phyloP scores from a whole-genome alignment of 2,797 vertebrate species.

The Esox lucius region DNA sequence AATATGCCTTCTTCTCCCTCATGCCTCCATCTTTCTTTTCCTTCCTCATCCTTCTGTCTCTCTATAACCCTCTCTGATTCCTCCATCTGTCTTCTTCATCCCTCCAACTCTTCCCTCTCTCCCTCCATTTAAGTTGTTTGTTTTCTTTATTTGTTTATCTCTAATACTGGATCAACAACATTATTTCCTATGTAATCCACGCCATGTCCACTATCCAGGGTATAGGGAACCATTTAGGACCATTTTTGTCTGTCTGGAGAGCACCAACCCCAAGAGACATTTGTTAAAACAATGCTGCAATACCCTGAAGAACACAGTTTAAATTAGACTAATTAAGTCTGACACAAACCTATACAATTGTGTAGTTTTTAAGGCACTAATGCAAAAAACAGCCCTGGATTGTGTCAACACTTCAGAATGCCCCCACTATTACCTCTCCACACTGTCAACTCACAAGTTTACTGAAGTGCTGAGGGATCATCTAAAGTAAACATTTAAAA shows the following conservation, averaged over 20 bases:
- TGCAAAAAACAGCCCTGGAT: slow-evolving; percentile 29
- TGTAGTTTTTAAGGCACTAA: slow-evolving; percentile 37
- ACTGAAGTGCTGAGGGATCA: too few species aligned
- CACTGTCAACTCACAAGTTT: neutral
- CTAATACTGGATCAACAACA: too few species aligned
- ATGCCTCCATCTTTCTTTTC: too few species aligned
- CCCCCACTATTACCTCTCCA: neutral
- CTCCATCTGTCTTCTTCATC: too few species aligned
- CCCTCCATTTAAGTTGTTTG: neutral
- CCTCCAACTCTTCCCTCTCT: neutral
- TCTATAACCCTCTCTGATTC: too few species aligned
- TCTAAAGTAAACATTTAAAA: too few species aligned
- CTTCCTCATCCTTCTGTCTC: too few species aligned
- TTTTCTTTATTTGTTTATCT: slow-evolving; percentile 35
- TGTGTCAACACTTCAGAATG: slow-evolving; percentile 59
- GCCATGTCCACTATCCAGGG: neutral
- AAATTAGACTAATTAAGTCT: slow-evolving; percentile 37
- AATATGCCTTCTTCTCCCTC: too few species aligned
- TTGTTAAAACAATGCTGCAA: slow-evolving; percentile 15
- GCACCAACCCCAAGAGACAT: slow-evolving; percentile 6
- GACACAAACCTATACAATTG: slow-evolving; percentile 44
- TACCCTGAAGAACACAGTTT: slow-evolving; percentile 26
- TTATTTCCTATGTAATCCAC: too few species aligned
- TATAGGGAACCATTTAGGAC: neutral
- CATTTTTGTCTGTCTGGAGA: slow-evolving; percentile 6